Evolutionary conservation across 2,888 invertebrate species (phyloP).

Genomic region (Lacanobia oleracea): DNA sequence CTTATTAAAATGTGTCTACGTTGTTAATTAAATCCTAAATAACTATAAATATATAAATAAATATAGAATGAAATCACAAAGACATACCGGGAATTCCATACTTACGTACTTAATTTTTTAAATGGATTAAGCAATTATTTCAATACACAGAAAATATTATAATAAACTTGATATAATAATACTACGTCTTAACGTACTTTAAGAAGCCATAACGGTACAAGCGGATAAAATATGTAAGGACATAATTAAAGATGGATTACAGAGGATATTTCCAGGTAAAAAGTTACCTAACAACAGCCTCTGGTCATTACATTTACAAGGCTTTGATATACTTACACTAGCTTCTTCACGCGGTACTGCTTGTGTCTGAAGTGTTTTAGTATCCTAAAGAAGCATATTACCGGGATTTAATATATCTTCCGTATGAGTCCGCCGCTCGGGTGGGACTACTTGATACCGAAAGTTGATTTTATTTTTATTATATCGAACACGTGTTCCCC

Average conservation of each 20-base stretch:
- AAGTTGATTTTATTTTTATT: too few relatives aligned
- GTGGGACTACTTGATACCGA: too few relatives aligned
- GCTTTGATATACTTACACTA: neutral
- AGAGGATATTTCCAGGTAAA: neutral
- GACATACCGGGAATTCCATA: neutral
- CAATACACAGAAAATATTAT: neutral
- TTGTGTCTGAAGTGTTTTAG: neutral
- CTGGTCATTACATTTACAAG: neutral
- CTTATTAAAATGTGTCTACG: too few relatives aligned
- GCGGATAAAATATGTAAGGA: constrained; percentile 7
- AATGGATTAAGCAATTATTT: neutral
- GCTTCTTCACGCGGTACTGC: too few relatives aligned
- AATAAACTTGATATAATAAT: neutral
- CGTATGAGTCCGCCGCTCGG: too few relatives aligned
- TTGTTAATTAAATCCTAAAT: too few relatives aligned
- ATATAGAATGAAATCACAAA: neutral
- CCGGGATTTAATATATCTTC: neutral
- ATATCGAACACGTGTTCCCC: too few relatives aligned
- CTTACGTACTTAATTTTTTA: too few relatives aligned
- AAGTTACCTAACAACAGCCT: neutral
- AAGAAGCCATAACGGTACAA: neutral
- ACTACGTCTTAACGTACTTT: neutral
- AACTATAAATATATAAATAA: too few relatives aligned
- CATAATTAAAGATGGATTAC: constrained; percentile 6
- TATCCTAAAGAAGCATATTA: neutral